Conservation (phyloP, 2,113 vertebrate species). For the Dunckerocampus dactyliophorus region DNA sequence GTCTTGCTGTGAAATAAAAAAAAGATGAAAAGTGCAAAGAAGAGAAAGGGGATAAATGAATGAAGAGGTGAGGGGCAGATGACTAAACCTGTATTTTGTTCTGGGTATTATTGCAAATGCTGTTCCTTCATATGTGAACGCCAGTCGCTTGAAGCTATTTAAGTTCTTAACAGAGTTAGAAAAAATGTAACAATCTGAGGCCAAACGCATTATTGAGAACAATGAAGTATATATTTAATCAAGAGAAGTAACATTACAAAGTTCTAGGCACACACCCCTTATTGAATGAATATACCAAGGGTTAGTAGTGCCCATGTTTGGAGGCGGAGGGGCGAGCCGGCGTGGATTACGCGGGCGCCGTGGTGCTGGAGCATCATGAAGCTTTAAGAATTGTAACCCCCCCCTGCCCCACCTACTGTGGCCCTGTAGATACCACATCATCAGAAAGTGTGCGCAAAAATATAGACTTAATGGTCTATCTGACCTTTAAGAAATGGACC, state of each 20-base stretch:
- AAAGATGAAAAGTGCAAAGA: constrained; percentile 24
- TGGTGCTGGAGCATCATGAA: not conserved
- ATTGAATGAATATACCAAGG: too few species aligned
- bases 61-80: constrained; percentile 41
- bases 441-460: constrained; percentile 30
- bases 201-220: not conserved
- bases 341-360: too few species aligned
- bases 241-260: too few species aligned
- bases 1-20: constrained; percentile 25
- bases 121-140: constrained; percentile 34
- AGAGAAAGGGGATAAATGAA: constrained; percentile 37
- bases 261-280: too few species aligned
- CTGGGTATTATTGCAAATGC: constrained; percentile 41
- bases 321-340: too few species aligned
- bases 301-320: too few species aligned
- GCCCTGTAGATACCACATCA: not conserved
- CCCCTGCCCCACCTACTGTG: too few species aligned
- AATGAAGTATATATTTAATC: not conserved
- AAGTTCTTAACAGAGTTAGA: constrained; percentile 49
- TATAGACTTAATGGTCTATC: constrained; percentile 6
- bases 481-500: constrained; percentile 6
- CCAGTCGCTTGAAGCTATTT: constrained; percentile 48
- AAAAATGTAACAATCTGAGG: constrained; percentile 40
- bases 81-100: constrained; percentile 46
- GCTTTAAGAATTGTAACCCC: too few species aligned